A percentile compares a stretch with the other conserved stretches of the same genome.
Evolutionary conservation across 2,888 invertebrate genomes (phyloP).

Genomic region (Deladenus siricidicola): DNA sequence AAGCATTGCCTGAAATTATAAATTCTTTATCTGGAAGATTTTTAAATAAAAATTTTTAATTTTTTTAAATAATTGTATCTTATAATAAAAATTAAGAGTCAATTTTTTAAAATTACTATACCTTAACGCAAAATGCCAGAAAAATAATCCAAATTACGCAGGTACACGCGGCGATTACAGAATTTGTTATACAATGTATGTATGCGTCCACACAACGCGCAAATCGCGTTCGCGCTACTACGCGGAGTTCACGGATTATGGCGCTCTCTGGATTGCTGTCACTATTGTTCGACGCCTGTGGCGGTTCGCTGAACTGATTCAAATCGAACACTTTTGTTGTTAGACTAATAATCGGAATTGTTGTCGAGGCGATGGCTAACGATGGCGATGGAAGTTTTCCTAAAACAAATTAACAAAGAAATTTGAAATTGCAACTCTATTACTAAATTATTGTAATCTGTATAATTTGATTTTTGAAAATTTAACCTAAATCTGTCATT

Average conservation of each 20-base stretch:
- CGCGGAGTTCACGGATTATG: conserved; percentile 32
- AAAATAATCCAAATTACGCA: conserved; percentile 28
- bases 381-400: no score
- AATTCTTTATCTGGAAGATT: no score
- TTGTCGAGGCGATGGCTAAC: no score
- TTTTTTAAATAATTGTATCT: conserved; percentile 3
- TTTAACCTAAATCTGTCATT: no score
- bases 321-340: no score
- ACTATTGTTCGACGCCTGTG: no score
- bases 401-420: no score
- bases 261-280: no score
- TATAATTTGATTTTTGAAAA: conserved; percentile 3
- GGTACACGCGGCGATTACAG: conserved; percentile 29
- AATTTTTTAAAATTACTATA: conserved; percentile 8
- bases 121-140: conserved; percentile 19
- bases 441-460: conserved; percentile 8
- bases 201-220: conserved; percentile 25
- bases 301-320: no score
- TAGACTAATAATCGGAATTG: no score
- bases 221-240: conserved; percentile 19
- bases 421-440: conserved; percentile 4
- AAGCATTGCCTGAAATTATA: conserved; percentile 31
- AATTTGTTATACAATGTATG: conserved; percentile 34
- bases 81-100: not conserved
- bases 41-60: no score